Conservation (phyloP, 1,140 invertebrate species). For the Notospermus geniculatus region DNA sequence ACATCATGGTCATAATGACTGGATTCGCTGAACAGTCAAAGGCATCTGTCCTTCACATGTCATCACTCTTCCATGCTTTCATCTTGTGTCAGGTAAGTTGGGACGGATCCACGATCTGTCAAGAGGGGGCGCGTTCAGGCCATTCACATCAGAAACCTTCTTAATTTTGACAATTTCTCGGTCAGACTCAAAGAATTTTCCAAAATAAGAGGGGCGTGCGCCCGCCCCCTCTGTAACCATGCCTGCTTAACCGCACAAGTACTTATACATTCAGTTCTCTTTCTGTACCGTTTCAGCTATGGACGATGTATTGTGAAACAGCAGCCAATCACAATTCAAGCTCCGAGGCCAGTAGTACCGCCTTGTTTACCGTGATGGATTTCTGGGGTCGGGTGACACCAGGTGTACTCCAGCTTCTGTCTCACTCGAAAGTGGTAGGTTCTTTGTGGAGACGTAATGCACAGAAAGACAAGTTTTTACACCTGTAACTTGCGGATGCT, state of each 20-base stretch:
- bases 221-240: too few species aligned
- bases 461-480: background rate
- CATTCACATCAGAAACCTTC: too few species aligned
- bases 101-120: too few species aligned
- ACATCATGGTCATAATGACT: constrained; percentile 87
- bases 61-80: constrained; percentile 70
- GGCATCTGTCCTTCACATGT: constrained; percentile 82
- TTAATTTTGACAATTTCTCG: too few species aligned
- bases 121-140: background rate
- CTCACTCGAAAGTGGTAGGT: constrained; percentile 87
- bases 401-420: constrained; percentile 86
- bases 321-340: constrained; percentile 63
- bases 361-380: constrained; percentile 76
- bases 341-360: constrained; percentile 46
- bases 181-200: too few species aligned
- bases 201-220: too few species aligned
- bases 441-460: too few species aligned
- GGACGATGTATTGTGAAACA: constrained; percentile 96
- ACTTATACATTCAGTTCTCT: background rate
- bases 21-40: constrained; percentile 96
- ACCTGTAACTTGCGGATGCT: background rate
- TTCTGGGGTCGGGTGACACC: constrained; percentile 99
- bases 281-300: constrained; percentile 64
- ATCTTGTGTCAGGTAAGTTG: constrained; percentile 64
- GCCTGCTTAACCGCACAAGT: too few species aligned